Base-by-base conservation (phyloP, 2,113 vertebrate genomes). In the Lagopus muta region DNA sequence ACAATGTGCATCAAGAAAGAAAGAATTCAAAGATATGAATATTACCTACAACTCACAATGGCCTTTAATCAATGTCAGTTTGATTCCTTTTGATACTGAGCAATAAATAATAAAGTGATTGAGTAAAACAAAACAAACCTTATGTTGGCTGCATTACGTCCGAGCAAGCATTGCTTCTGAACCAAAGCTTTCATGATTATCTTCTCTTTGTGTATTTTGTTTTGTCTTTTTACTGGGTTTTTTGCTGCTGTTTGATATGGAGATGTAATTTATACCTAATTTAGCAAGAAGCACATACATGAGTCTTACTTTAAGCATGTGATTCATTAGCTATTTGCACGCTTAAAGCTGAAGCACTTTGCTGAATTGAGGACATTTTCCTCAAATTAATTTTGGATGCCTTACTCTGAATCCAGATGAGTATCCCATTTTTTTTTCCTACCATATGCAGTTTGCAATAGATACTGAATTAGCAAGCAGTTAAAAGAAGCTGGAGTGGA, bases 61-160 rank as follows among this genome's bases (percentile, higher is more conserved):
- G 96, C 95, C 95, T 97, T 97, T 95, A 97, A 97, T 96, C 92
- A 93, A 90, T 91, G 94, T 97, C 91, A 65, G 64, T 97, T 97
- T 91, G 73, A 95, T 96, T 95, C 94, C 81, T 97, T 98, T 97
- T 98, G 95, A 97, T 97, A 96, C 95, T 81, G 86, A 98, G 97
- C 97, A 98, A 98, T 98, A 98, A 97, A 94, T 86, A 97, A 96
- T 96, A 95, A 97, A 96, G 89, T 86, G 58, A 90, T 86, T 92
- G 94, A 92, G 66, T 88, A 42, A 90, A 96, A 86, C 36, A 80
- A 92, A 95, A 83, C 73, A 96, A 79, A 91, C 78, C 83, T 71
- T 93, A 79, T 27, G 78, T 94, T 65, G 86, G 86, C 85, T 89
- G 75, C 86, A 79, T 95, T 88, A 80, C 89, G 84, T 52, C 76